phyloP scores from a whole-genome alignment of 37 sponge, comb jelly and placozoan species.

The Bolinopsis microptera region DNA sequence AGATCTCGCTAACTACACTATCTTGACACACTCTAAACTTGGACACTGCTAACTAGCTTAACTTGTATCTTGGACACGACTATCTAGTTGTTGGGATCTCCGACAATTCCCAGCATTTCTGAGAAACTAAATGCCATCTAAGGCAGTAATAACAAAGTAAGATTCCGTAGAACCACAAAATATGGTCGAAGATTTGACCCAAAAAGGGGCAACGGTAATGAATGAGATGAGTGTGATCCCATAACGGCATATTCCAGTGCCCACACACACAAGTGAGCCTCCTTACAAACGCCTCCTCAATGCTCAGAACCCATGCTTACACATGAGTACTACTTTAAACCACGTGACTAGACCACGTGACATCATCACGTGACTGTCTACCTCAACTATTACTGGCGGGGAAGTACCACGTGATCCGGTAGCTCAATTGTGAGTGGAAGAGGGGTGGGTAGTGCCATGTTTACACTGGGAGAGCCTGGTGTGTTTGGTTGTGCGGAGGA shows the following conservation, averaged over 20 bases:
- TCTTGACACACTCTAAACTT: too few species aligned
- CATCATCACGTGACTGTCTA: neutral
- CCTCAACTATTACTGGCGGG: neutral
- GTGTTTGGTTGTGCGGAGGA: neutral
- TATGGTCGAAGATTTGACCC: too few species aligned
- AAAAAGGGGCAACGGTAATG: neutral
- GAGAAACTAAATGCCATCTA: too few species aligned
- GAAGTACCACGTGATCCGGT: too few species aligned
- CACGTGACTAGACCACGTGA: neutral
- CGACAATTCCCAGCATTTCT: too few species aligned
- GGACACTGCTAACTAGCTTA: too few species aligned
- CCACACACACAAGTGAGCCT: neutral
- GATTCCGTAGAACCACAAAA: too few species aligned
- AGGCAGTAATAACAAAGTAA: too few species aligned
- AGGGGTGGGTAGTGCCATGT: neutral
- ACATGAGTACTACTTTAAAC: neutral
- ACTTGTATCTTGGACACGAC: too few species aligned
- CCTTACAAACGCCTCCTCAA: neutral
- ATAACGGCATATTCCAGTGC: neutral
- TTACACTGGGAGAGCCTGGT: neutral
- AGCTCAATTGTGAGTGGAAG: too few species aligned
- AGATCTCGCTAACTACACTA: too few species aligned
- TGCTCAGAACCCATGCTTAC: neutral
- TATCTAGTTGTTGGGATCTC: too few species aligned
- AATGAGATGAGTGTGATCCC: neutral